A percentile compares a stretch with the other conserved stretches of the same genome.
Evolutionary conservation across 1,140 invertebrate species (phyloP).

Genomic region (Subanguina moxae): DNA sequence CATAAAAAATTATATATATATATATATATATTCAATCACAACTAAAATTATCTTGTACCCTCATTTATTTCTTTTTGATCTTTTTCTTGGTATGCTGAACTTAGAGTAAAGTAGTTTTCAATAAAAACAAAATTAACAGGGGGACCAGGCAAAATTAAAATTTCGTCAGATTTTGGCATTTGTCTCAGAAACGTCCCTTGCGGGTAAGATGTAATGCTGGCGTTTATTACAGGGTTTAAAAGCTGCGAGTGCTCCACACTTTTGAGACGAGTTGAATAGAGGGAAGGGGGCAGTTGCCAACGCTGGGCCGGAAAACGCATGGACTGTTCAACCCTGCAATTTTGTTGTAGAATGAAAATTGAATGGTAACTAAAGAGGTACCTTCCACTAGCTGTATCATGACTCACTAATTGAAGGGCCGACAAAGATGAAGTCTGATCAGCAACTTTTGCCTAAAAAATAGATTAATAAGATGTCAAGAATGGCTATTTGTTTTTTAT

Average conservation of each 20-base stretch:
- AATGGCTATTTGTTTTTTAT: neutral
- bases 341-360: neutral
- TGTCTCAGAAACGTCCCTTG: no score
- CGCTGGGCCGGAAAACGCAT: constrained; percentile 32
- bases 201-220: neutral
- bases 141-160: no score
- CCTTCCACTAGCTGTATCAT: neutral
- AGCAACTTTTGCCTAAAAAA: neutral
- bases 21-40: no score
- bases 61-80: no score
- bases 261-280: constrained; percentile 17
- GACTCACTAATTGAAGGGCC: neutral
- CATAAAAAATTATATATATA: no score
- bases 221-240: neutral
- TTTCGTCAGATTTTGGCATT: no score
- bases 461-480: neutral
- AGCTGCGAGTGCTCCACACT: neutral
- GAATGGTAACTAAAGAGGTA: neutral
- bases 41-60: no score
- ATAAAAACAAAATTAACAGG: no score
- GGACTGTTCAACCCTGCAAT: neutral
- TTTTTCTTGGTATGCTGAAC: no score
- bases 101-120: no score
- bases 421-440: neutral
- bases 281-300: constrained; percentile 39